Evolutionary conservation across 1,140 invertebrate genomes (phyloP), one percentile per base, ranked within the genome.

Genomic region (Trichonephila clavipes): DNA sequence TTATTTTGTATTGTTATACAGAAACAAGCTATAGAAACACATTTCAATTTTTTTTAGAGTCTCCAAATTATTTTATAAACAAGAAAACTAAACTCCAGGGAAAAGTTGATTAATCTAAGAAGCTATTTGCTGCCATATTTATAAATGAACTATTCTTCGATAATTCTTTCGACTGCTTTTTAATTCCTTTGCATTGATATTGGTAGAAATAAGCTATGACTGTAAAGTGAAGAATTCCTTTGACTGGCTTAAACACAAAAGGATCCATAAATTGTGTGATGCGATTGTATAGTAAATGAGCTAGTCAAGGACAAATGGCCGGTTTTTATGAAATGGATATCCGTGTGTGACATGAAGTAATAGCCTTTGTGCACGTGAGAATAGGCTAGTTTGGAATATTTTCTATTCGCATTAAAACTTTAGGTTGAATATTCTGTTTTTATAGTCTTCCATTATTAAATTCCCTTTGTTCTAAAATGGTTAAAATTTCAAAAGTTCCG

Each of bases 191-290:
- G 14, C 69, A 72, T 34, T 34, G 24, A 72, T 24, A 24, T 34
- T 5, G 8, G n/a, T 16, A 24, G 14, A 34, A 72, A 34, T 34
- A 72, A 34, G 16, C 16, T n/a, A 34, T 12, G 16, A 34, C 24
- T 34, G 69, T 72, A 72, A 14, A 10, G 14, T 66, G 21, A 72
- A 34, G 28, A 72, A 72, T 72, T 14, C 69, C n/a, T 72, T 28
- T 72, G 66, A 72, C 24, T 72, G 14, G 24, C 12, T 24, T 0
- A 72, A 34, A 72, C 69, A 72, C 69, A 72, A 72, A 72, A 66
- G 64, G 69, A 72, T 72, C 28, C 69, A 72, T 72, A 72, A 34
- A 72, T 28, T 72, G 24, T 72, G 69, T 28, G 69, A 72, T 34
- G 28, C 28, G 28, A 28, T 14, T 66, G 21, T 24, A 21, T 72